Conservation (phyloP, 2,888 invertebrate species). For the Diaprepes abbreviatus region DNA sequence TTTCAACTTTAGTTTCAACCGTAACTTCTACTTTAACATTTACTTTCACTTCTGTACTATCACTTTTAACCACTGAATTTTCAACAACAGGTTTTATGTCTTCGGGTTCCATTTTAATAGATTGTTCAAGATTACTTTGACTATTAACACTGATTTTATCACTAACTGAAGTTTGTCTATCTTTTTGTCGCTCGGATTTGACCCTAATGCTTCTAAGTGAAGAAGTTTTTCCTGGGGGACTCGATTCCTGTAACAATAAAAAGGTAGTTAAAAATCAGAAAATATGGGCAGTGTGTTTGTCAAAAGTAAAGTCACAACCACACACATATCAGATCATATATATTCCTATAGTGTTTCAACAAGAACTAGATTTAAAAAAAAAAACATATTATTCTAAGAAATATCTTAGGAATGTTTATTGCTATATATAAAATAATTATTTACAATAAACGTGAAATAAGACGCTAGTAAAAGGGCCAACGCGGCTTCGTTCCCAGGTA, state of each 20-base stretch:
- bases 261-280: constrained; percentile 2
- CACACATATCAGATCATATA: no score
- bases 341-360: no score
- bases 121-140: constrained; percentile 26
- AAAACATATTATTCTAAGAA: no score
- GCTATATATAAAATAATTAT: no score
- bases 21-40: constrained; percentile 41
- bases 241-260: constrained; percentile 58
- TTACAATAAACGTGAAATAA: no score
- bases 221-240: constrained; percentile 63
- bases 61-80: constrained; percentile 45
- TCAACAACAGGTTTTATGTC: constrained; percentile 51
- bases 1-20: constrained; percentile 43
- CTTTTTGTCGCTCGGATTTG: constrained; percentile 72
- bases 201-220: constrained; percentile 77
- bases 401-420: no score
- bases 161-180: constrained; percentile 55
- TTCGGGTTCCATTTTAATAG: constrained; percentile 49
- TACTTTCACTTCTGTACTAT: constrained; percentile 46
- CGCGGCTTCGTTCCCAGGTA: no score
- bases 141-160: constrained; percentile 48
- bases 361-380: no score
- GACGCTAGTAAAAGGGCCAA: no score
- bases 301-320: no score
- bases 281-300: not conserved